Conservation (phyloP, 2,888 invertebrate species). For the Aphidoletes aphidimyza region DNA sequence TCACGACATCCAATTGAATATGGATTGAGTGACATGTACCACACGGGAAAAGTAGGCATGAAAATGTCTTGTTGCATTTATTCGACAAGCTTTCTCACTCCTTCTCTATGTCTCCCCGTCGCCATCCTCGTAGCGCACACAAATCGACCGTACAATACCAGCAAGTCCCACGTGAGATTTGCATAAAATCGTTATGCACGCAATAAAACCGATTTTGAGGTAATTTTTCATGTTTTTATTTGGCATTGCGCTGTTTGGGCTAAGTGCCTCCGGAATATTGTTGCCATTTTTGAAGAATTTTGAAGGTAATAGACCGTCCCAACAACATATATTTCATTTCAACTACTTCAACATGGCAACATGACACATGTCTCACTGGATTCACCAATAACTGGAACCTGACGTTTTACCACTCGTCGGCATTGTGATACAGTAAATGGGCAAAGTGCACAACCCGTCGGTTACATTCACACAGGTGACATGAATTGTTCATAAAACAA, state of each 20-base stretch:
- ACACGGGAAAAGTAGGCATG: background rate
- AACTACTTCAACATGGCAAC: background rate
- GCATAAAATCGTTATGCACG: background rate
- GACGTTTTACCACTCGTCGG: background rate
- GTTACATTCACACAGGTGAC: background rate
- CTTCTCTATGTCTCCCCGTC: too few relatives aligned
- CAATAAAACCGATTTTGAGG: constrained; percentile 7
- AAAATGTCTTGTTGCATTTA: too few relatives aligned
- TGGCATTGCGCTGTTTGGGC: background rate
- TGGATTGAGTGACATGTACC: background rate
- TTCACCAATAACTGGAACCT: background rate
- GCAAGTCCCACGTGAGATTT: background rate
- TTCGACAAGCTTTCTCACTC: too few relatives aligned
- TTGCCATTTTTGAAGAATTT: background rate
- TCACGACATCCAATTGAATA: background rate
- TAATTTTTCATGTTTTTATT: background rate
- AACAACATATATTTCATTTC: background rate
- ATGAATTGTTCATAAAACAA: constrained; percentile 8
- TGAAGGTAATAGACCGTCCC: background rate
- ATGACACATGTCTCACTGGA: background rate
- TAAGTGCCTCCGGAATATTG: background rate
- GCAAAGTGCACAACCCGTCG: background rate
- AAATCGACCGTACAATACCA: background rate
- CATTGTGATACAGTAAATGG: background rate
- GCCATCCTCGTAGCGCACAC: too few relatives aligned